These are phyloP conservation scores for Zaprionus camerounensis DNA, from an alignment of 1,140 invertebrate species.

Conservation along the genomic window DNA sequence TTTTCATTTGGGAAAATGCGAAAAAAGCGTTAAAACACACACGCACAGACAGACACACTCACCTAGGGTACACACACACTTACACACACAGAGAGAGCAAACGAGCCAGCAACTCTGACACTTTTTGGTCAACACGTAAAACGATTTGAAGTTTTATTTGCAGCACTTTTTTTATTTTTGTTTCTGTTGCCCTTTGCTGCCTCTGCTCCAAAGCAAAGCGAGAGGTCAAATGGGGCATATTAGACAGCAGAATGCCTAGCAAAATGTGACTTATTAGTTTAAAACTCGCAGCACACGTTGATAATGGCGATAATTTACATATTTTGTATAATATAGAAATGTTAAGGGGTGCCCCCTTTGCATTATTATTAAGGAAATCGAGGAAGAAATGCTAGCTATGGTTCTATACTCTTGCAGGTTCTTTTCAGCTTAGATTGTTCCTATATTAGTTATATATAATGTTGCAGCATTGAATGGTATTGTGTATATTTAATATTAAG, in stretches of 20 bases:
- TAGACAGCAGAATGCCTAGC: neutral
- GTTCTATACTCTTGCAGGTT: no score
- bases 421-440: no score
- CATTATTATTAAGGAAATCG: no score
- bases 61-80: neutral
- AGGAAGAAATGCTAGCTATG: no score
- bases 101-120: constrained; percentile 14
- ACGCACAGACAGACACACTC: neutral
- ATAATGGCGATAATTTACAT: neutral
- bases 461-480: no score
- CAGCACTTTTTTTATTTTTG: constrained; percentile 5
- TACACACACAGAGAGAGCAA: neutral
- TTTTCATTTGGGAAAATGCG: constrained; percentile 47
- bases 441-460: no score
- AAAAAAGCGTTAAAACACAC: constrained; percentile 3
- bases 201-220: neutral
- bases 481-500: no score
- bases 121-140: constrained; percentile 45
- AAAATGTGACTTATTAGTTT: neutral
- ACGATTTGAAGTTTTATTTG: constrained; percentile 39
- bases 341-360: no score
- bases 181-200: neutral
- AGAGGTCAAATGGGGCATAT: constrained; percentile 8
- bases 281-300: neutral
- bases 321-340: neutral